Base-by-base conservation (phyloP, 2,888 invertebrate genomes). In the Drosophila sordidula region DNA sequence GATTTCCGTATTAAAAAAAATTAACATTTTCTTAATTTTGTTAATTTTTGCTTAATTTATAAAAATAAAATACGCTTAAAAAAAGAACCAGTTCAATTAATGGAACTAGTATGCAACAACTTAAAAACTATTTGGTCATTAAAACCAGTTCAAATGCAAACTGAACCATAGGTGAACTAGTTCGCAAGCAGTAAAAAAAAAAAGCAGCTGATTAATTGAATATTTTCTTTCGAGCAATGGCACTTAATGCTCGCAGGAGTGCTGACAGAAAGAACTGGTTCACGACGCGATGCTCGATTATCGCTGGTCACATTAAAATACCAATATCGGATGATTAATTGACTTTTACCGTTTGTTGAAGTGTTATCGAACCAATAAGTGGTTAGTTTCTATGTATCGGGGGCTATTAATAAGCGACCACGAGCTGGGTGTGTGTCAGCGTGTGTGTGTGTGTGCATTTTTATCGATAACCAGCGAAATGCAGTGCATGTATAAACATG, bases 401-500 rank as follows among this genome's bases (percentile, higher is more conserved):
- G 8, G 39, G 44, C 66, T 65, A 56, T 66, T 56, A 66, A 65
- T 66, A 65, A 65, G 46, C 36, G 6, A 50, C 59, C 38, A 12
- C 18, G 5, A 11, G 6, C 3, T 8, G 14, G 8, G 38, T 38
- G 38, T 25, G 46, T 47, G 56, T 34, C 12, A 44, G 25, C 51
- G 44, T 50, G 36, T 45, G 42, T 36, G 36, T 46, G 50, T 59
- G 64, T 59, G 39, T 38, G 29, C 9, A 12, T 49, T 25, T 42
- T 67, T 75, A 75, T 75, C 74, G 74, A 75, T 75, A 75, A 71
- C 61, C 36, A 36, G 44, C 47, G 34, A 51, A 51, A 55, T 54
- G 61, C 54, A 16, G 51, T 42, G 50, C 70, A 69, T 69, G 70
- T 65, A 70, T 70, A 65, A 64, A 75, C 66, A 70, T 75, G 75